Evolutionary conservation across 2,113 vertebrate genomes (phyloP).

Genomic region (Silurus meridionalis): DNA sequence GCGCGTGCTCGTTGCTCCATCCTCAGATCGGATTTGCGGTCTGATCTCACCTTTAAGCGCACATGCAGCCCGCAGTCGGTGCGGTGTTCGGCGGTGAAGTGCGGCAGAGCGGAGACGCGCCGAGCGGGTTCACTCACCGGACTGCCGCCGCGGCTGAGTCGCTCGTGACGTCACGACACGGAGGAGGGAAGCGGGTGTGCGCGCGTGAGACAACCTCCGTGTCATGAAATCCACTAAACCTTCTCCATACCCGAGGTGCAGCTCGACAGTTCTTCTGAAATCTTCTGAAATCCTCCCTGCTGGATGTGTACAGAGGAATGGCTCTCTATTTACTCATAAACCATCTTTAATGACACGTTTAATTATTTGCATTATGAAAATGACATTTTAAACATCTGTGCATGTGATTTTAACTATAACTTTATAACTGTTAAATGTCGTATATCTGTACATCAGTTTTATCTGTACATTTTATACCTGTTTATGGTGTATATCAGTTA

Average conservation of each 20-base stretch:
- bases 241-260: too few relatives aligned
- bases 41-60: conserved; percentile 57
- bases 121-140: conserved; percentile 48
- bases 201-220: neutral
- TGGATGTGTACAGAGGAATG: neutral
- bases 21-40: neutral
- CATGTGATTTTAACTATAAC: neutral
- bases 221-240: too few relatives aligned
- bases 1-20: neutral
- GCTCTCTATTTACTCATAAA: neutral
- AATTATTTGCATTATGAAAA: neutral
- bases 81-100: conserved; percentile 50
- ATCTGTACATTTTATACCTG: neutral
- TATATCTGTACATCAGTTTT: neutral
- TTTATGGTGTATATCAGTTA: too few relatives aligned
- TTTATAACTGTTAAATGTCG: neutral
- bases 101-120: conserved; percentile 41
- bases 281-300: neutral
- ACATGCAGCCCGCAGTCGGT: conserved; percentile 30
- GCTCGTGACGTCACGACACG: conserved; percentile 67
- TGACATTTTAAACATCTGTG: neutral
- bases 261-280: neutral
- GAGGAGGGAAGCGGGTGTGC: neutral
- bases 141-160: conserved; percentile 42
- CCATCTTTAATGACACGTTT: neutral